A percentile compares a stretch with the other conserved stretches of the same genome.
Conservation (phyloP, 2,888 invertebrate genomes). For the Brachyopa scutellaris region DNA sequence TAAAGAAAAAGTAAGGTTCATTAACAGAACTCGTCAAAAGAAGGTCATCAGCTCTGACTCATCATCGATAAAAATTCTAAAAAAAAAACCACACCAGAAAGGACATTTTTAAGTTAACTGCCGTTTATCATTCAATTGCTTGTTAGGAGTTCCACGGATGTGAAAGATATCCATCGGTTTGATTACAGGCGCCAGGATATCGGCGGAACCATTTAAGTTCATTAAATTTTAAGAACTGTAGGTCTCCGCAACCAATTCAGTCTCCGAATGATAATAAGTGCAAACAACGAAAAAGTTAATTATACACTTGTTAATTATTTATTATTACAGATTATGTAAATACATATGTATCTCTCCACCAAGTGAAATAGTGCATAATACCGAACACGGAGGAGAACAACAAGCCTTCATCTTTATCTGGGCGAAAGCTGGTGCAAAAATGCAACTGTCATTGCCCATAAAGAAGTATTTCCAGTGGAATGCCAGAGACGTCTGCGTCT, state of each 20-base stretch:
- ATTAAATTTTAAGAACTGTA: too few species aligned
- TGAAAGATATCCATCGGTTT: too few species aligned
- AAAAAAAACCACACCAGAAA: neutral
- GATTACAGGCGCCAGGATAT: too few species aligned
- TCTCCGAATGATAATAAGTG: slow-evolving; percentile 24
- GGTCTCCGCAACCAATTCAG: too few species aligned
- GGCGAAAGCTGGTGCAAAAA: neutral
- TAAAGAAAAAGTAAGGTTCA: neutral
- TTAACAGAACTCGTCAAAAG: slow-evolving; percentile 6
- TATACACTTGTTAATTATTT: slow-evolving; percentile 26
- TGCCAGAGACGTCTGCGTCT: slow-evolving; percentile 26
- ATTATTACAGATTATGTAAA: slow-evolving; percentile 4
- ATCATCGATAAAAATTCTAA: neutral
- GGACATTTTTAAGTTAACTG: neutral
- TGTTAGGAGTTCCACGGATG: neutral
- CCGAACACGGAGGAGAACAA: neutral
- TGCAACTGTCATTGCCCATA: slow-evolving; percentile 3
- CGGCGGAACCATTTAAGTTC: too few species aligned
- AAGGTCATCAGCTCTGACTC: slow-evolving; percentile 10
- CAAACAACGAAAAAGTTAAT: neutral
- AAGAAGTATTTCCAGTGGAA: slow-evolving; percentile 31
- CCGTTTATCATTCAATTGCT: neutral
- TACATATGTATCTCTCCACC: too few species aligned
- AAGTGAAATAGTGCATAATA: neutral
- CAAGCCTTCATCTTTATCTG: neutral